Percentiles rank a stretch among this genome's conserved stretches.
Evolutionary conservation across 2,797 vertebrate genomes (phyloP).

Genomic region (Gouania willdenowi): DNA sequence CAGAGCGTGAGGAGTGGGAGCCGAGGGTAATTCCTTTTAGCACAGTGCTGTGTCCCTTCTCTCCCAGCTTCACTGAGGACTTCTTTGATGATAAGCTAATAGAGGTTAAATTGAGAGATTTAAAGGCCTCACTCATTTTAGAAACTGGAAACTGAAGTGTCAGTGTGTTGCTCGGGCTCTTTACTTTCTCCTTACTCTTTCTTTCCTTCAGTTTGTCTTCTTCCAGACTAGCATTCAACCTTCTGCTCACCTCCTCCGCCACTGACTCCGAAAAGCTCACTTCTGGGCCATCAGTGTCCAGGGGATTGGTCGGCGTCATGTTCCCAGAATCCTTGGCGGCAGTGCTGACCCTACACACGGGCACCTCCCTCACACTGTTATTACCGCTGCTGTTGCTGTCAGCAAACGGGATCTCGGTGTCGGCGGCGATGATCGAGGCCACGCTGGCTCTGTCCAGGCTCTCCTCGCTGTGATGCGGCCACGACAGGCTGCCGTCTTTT

Average conservation of each 20-base stretch:
- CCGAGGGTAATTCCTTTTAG: constrained; percentile 54
- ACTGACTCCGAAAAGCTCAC: constrained; percentile 45
- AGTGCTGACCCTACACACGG: constrained; percentile 24
- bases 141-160: constrained; percentile 12
- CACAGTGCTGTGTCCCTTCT: constrained; percentile 36
- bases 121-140: constrained; percentile 18
- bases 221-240: constrained; percentile 61
- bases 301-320: constrained; percentile 13
- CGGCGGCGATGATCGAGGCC: constrained; percentile 27
- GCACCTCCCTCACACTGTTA: constrained; percentile 66
- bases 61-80: constrained; percentile 40
- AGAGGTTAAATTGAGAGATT: constrained; percentile 42
- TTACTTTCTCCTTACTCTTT: neutral
- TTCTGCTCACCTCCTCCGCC: constrained; percentile 65
- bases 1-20: constrained; percentile 33
- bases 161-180: constrained; percentile 4
- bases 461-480: neutral
- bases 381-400: constrained; percentile 66
- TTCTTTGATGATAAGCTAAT: constrained; percentile 52
- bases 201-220: constrained; percentile 25
- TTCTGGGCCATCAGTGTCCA: constrained; percentile 1
- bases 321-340: constrained; percentile 29
- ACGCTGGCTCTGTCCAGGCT: constrained; percentile 23
- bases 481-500: constrained; percentile 2
- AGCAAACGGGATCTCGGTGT: constrained; percentile 59